phyloP scores from a whole-genome alignment of 2,888 invertebrate genomes.

The Sipha maydis region DNA sequence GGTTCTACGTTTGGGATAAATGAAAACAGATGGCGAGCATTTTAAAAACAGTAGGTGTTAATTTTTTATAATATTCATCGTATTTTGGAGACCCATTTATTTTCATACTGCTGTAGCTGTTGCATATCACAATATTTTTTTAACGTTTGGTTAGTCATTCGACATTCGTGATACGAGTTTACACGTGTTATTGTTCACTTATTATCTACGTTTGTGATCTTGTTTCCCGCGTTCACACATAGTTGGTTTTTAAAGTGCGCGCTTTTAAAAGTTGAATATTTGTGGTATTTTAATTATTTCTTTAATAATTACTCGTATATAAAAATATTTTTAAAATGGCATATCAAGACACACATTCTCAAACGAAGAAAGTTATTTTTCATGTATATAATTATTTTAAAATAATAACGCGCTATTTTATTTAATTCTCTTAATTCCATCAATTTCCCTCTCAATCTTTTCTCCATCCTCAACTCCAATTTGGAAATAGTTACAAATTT shows the following conservation, averaged over 20 bases:
- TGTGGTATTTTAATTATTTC: conserved; percentile 9
- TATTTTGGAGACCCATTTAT: not conserved
- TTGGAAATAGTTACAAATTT: too few relatives aligned
- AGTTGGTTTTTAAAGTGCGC: conserved; percentile 29
- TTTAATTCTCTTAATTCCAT: too few relatives aligned
- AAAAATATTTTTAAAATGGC: too few relatives aligned
- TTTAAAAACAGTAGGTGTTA: conserved; percentile 11
- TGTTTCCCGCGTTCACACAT: conserved; percentile 6
- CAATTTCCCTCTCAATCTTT: too few relatives aligned
- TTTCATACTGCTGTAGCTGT: not conserved
- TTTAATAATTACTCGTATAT: not conserved
- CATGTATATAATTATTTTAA: too few relatives aligned
- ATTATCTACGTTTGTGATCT: conserved; percentile 25
- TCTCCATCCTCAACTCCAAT: too few relatives aligned
- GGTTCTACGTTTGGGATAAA: not conserved
- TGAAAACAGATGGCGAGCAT: not conserved
- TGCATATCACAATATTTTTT: conserved; percentile 22
- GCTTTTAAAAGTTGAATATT: conserved; percentile 23
- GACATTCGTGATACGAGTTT: not conserved
- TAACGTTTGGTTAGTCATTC: conserved; percentile 22
- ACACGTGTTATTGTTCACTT: not conserved
- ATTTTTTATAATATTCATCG: conserved; percentile 7
- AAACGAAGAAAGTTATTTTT: too few relatives aligned
- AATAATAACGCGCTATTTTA: too few relatives aligned
- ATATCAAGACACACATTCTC: too few relatives aligned